Evolutionary conservation across 2,797 vertebrate species (phyloP).

Genomic region (Carduelis carduelis): DNA sequence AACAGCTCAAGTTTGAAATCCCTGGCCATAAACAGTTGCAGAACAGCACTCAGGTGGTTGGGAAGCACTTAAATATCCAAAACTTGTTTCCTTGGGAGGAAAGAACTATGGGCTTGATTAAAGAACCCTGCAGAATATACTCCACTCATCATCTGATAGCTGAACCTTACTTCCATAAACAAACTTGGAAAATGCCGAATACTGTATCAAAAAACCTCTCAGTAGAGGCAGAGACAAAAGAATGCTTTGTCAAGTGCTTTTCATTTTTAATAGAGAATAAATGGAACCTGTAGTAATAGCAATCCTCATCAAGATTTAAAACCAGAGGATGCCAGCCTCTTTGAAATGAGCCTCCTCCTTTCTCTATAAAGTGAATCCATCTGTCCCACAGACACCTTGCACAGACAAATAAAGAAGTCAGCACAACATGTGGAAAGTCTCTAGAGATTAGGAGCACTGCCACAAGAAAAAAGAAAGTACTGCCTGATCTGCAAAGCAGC

Average conservation of each 20-base stretch:
- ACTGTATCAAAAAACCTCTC: not conserved
- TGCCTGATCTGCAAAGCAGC: slow-evolving; percentile 28
- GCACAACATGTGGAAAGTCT: not conserved
- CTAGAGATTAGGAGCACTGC: not conserved
- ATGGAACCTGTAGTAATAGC: not conserved
- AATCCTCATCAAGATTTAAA: slow-evolving; percentile 14
- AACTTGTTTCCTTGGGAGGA: not conserved
- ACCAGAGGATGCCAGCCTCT: not conserved
- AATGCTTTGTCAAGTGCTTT: not conserved
- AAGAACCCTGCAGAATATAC: not conserved
- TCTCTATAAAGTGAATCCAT: not conserved
- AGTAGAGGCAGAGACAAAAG: not conserved
- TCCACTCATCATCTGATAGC: not conserved
- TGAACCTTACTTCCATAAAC: not conserved
- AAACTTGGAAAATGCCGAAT: not conserved
- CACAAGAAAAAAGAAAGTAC: not conserved
- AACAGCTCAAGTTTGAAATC: not conserved
- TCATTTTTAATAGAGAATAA: slow-evolving; percentile 33
- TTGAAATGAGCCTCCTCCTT: not conserved
- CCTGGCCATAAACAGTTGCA: not conserved
- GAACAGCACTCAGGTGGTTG: not conserved
- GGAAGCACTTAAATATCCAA: not conserved
- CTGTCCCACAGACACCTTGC: not conserved
- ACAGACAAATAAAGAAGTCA: not conserved
- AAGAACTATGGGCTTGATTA: not conserved